Conservation (phyloP, 2,888 invertebrate genomes). For the Synergus gifuensis region DNA sequence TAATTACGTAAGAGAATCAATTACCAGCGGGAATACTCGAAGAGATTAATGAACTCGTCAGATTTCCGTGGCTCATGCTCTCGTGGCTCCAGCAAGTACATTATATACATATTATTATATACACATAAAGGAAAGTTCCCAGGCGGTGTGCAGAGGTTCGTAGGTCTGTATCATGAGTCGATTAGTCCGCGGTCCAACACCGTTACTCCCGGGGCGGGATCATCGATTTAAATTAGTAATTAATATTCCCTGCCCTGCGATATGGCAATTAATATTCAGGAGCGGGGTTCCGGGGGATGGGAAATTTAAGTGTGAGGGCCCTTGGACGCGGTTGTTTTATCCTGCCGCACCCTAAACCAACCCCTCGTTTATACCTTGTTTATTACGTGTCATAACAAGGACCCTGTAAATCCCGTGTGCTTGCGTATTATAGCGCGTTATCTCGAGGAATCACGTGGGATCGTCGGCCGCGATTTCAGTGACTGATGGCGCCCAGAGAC, state of each 20-base stretch:
- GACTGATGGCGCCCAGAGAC: constrained; percentile 52
- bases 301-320: constrained; percentile 20
- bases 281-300: constrained; percentile 28
- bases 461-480: constrained; percentile 15
- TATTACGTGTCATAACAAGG: constrained; percentile 30
- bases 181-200: constrained; percentile 34
- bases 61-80: constrained; percentile 67
- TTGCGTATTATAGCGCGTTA: constrained; percentile 21
- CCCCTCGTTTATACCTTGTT: constrained; percentile 39
- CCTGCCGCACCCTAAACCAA: constrained; percentile 30
- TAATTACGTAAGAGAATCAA: constrained; percentile 69
- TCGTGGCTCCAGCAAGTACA: constrained; percentile 37
- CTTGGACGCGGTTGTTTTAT: constrained; percentile 39
- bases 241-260: constrained; percentile 37
- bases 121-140: constrained; percentile 41
- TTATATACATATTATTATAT: not conserved
- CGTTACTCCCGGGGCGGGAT: constrained; percentile 25
- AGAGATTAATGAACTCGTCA: constrained; percentile 73
- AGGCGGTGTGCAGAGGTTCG: constrained; percentile 14
- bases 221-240: constrained; percentile 41
- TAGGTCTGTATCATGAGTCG: constrained; percentile 15
- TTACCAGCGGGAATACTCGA: constrained; percentile 63
- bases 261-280: constrained; percentile 28
- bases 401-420: constrained; percentile 24
- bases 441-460: constrained; percentile 25